Base-by-base conservation (phyloP, 1,140 invertebrate genomes). In the Drosophila willistoni region DNA sequence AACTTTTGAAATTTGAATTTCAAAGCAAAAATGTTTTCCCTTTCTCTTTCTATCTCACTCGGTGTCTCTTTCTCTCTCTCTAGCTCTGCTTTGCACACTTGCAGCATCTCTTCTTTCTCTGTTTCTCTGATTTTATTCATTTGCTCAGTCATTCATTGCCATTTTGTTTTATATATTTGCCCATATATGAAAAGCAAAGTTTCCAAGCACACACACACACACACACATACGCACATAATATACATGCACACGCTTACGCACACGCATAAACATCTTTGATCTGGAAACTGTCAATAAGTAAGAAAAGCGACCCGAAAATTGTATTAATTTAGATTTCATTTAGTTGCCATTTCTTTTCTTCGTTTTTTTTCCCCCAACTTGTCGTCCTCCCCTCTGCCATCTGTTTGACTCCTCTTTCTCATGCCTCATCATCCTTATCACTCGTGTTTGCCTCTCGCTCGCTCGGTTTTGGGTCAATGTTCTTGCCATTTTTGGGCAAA, bases 1-100 rank as follows among this genome's bases (percentile, higher is more conserved):
- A 89, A 89, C 84, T 89, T 89, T 89, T 89, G 84, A 89, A 89
- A 89, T 89, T 90, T 89, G 84, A 89, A 89, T 89, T 90, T 89
- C 84, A 89, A 89, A 89, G 84, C 84, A 90, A 84, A 89, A 90
- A 77, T 79, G 66, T 78, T 51, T 51, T 19, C 17, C 19, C 44
- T 47, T 13, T 42, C 17, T 51, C 62, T 39, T 25, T 22, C 33
- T 6, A 34, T 59, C 44, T 55, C 47, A 34, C 60, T 12, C 29
- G 3, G 3, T 12, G 14, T 25, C 51, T 66, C 39, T 12, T n/a
- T n/a, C 10, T 66, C 3, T 42, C 54, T 42, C 51, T 41, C 42
- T 25, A 44, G 36, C 25, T 34, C 33, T 36, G 10, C 10, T 12
- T 36, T 9, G 34, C 10, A 36, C 36, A 39, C 36, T 12, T 39